phyloP scores from a whole-genome alignment of 2,113 vertebrate genomes.

The Sceloporus undulatus region DNA sequence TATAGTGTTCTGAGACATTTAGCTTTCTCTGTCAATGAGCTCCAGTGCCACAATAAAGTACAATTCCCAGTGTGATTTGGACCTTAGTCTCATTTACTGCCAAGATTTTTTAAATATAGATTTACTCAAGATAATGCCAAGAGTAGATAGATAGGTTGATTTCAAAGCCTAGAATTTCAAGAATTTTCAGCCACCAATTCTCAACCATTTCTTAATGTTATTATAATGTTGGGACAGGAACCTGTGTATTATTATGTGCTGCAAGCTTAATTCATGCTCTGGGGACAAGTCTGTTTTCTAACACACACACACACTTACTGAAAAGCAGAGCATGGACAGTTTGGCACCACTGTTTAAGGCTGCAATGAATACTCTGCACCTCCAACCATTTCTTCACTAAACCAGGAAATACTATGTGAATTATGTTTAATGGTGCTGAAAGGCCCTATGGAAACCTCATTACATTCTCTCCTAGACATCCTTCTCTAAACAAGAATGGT shows the following conservation, averaged over 20 bases:
- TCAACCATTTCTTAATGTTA: background rate
- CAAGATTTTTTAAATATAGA: background rate
- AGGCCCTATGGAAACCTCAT: background rate
- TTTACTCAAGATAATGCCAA: background rate
- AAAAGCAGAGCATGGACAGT: background rate
- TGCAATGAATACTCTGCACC: background rate
- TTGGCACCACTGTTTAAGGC: background rate
- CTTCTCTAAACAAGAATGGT: background rate
- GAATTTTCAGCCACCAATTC: no score
- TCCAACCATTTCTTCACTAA: background rate
- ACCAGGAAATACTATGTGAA: background rate
- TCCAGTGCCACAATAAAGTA: no score
- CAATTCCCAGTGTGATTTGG: no score
- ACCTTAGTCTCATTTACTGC: no score
- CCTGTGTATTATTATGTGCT: no score
- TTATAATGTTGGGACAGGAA: background rate
- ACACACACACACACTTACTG: no score
- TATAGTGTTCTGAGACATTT: no score
- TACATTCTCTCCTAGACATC: background rate
- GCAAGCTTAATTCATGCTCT: no score
- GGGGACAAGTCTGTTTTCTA: no score
- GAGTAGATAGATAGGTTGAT: background rate
- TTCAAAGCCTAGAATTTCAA: background rate
- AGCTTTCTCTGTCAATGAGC: no score
- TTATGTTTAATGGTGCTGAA: background rate